These are phyloP conservation scores for Bothrops jararaca DNA, from an alignment of 2,113 vertebrate genomes.

Conservation along the genomic window DNA sequence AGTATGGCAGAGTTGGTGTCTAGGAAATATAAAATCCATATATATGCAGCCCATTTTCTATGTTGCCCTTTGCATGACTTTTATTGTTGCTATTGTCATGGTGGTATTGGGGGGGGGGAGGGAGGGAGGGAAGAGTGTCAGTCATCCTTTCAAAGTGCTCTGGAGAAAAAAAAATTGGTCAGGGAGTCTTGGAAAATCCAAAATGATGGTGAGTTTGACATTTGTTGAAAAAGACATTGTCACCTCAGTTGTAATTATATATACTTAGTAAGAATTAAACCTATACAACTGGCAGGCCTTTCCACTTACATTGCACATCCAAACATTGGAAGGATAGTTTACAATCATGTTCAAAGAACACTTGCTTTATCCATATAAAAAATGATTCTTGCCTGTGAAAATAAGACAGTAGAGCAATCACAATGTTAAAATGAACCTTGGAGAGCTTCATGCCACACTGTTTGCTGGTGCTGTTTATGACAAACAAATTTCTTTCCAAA, in stretches of 20 bases:
- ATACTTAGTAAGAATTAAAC: neutral
- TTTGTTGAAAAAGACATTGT: neutral
- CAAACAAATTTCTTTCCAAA: slow-evolving; percentile 61
- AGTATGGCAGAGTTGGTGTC: neutral
- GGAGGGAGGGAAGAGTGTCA: neutral
- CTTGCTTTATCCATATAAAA: slow-evolving; percentile 30
- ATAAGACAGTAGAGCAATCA: slow-evolving; percentile 53
- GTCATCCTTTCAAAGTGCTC: neutral
- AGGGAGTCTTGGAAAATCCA: neutral
- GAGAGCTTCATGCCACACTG: slow-evolving; percentile 48
- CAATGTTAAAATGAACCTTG: slow-evolving; percentile 46
- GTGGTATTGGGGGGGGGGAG: neutral
- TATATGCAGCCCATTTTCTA: neutral
- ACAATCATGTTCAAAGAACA: slow-evolving; percentile 45
- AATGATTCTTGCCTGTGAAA: slow-evolving; percentile 41
- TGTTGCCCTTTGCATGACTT: neutral
- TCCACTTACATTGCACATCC: neutral
- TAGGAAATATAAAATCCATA: neutral
- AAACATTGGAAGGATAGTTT: slow-evolving; percentile 18
- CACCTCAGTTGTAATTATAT: neutral
- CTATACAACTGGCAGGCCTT: neutral
- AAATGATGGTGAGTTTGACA: neutral
- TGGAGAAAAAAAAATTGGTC: neutral
- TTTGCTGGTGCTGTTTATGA: slow-evolving; percentile 55
- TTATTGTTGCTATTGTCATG: neutral